These are phyloP conservation scores for Rhynchophorus ferrugineus DNA, from an alignment of 1,140 invertebrate genomes.

Conservation along the genomic window DNA sequence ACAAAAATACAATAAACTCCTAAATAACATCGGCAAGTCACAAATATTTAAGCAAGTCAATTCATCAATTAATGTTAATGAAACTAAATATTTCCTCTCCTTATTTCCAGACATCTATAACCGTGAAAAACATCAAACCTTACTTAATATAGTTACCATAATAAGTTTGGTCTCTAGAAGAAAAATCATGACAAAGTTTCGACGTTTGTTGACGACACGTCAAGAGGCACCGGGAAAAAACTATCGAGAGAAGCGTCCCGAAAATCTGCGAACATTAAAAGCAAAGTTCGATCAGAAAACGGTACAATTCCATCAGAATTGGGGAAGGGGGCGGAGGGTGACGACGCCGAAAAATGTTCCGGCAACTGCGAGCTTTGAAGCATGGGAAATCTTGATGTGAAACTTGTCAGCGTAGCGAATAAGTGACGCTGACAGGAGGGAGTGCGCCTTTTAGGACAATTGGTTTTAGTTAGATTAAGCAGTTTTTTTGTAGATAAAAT, in stretches of 20 bases:
- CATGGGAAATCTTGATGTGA: slow-evolving; percentile 15
- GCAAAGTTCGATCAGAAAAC: slow-evolving; percentile 25
- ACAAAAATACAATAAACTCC: too few relatives aligned
- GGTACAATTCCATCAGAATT: slow-evolving; percentile 22
- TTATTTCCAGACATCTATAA: too few relatives aligned
- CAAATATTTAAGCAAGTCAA: too few relatives aligned
- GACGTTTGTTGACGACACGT: too few relatives aligned
- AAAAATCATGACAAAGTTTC: too few relatives aligned
- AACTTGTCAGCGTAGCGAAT: slow-evolving; percentile 14
- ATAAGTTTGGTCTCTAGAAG: too few relatives aligned
- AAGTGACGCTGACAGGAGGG: slow-evolving; percentile 15
- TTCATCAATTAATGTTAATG: too few relatives aligned
- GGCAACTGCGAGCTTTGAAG: slow-evolving; percentile 2
- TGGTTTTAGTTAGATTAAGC: slow-evolving; percentile 15
- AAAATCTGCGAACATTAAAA: slow-evolving; percentile 22
- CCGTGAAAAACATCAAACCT: too few relatives aligned
- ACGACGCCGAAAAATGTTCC: slow-evolving; percentile 8
- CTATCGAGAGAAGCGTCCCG: slow-evolving; percentile 13
- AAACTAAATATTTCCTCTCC: too few relatives aligned
- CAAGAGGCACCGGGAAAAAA: slow-evolving; percentile 10
- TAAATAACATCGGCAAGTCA: too few relatives aligned
- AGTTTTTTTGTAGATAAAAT: not conserved
- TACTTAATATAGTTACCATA: too few relatives aligned
- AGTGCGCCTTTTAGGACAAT: not conserved
- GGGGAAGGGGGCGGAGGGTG: too few relatives aligned